Evolutionary conservation across 2,113 vertebrate species (phyloP), one percentile per base, ranked within the genome.

Genomic region (Heliornis fulica): DNA sequence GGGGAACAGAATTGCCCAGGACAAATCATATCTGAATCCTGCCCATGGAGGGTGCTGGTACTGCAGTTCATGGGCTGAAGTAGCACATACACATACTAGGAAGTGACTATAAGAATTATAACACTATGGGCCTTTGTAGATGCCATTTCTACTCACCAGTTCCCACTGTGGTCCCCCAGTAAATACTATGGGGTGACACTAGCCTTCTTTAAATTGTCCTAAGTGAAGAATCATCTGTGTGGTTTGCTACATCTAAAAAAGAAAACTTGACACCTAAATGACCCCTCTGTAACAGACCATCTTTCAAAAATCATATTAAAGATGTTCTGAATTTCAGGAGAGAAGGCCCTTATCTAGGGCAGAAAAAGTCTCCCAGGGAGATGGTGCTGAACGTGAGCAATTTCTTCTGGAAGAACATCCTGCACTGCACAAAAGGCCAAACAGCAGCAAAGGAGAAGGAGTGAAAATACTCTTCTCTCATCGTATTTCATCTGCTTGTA

Each of bases 61-160:
- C 26, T 45, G 79, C 41, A 72, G 57, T 18, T 64, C 34, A 7
- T 1, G n/a, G 17, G 14, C 34, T 60, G 18, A 36, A 59, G 12
- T 2, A 50, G 31, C 16, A 11, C 28, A 4, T 17, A 7, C 10
- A 26, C 0, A 0, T 22, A 0, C 10, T 41, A 57, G 28, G 61
- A 19, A 71, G 32, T 2, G 14, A 4, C 29, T 15, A 2, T 20
- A 38, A 3, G 2, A 45, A 9, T 5, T 40, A 8, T n/a, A 7
- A 23, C 1, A 1, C 26, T 13, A 11, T 4, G 13, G 14, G 3
- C 57, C 14, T 65, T 9, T 40, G 26, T 9, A 13, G 40, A 28
- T 48, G 11, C 2, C 9, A 7, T 84, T 82, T 82, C 14, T 48
- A 74, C 13, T 45, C 64, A 28, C 11, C 45, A 34, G 15, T 9